Conservation (phyloP, 2,797 vertebrate genomes). For the Platyrinchus mystaceus region DNA sequence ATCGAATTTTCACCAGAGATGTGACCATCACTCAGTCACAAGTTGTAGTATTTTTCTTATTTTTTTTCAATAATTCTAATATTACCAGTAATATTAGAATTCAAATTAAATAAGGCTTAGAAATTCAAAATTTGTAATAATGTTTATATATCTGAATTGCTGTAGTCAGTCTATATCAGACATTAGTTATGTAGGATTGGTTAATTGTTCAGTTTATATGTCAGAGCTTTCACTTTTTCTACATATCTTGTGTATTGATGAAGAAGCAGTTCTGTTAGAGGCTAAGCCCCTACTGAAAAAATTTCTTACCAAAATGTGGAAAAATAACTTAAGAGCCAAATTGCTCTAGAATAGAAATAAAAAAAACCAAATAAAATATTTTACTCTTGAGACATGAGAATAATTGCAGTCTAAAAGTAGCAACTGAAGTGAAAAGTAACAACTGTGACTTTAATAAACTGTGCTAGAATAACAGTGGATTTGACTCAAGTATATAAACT, state of each 20-base stretch:
- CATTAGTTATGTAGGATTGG: not conserved
- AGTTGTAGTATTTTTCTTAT: not conserved
- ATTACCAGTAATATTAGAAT: not conserved
- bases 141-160: not conserved
- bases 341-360: not conserved
- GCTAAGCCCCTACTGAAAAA: not conserved
- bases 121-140: not conserved
- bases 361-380: not conserved
- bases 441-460: constrained; percentile 29
- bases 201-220: not conserved
- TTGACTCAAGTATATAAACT: constrained; percentile 14
- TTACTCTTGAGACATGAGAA: not conserved
- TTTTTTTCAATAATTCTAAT: not conserved
- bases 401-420: constrained; percentile 16
- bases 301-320: not conserved
- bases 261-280: not conserved
- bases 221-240: not conserved
- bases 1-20: not conserved
- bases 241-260: not conserved
- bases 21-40: not conserved
- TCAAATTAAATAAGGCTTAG: not conserved
- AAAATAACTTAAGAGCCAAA: not conserved
- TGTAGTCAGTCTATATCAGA: not conserved
- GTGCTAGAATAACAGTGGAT: not conserved
- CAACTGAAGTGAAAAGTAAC: not conserved